Base-by-base conservation (phyloP, 2,113 vertebrate species). In the Gorsachius goisagi region DNA sequence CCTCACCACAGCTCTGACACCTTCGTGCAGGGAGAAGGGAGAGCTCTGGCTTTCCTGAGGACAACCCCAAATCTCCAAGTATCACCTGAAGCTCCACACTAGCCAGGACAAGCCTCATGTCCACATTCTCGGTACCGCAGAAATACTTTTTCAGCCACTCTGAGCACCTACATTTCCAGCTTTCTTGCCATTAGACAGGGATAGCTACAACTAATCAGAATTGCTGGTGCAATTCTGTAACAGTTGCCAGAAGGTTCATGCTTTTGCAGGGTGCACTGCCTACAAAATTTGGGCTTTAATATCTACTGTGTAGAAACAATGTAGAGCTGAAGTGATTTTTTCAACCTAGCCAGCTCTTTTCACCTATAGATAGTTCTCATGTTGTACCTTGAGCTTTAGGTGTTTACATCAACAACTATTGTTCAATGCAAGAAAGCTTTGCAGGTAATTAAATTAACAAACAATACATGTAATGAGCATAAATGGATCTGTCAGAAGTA, bases 21-120 rank as follows among this genome's bases (percentile, higher is more conserved):
- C 14, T 90, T 73, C 0, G 0, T n/a, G 24, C 15, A 73, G 26
- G n/a, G 15, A 22, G 4, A 53, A 79, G 9, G 30, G 11, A 67
- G 16, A 73, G 28, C 14, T 87, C 63, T 91, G n/a, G 22, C 21
- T 63, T 20, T 82, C 49, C 53, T 1, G 1, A 71, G 52, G 37
- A 66, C 13, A 90, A 20, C 3, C 7, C 9, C 39, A 77, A 21
- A 74, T 39, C 45, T 69, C 81, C 64, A 85, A 20, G 53, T 33
- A 30, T 33, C 19, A 83, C 15, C 27, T 0, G 0, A 12, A 69
- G 26, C n/a, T 94, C 35, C 45, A 27, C 35, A 24, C 3, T 17
- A 77, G 30, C 18, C 37, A 33, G 19, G 22, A 44, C 11, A 50
- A 81, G 33, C 20, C 55, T 45, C 32, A 4, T 35, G n/a, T 23